Evolutionary conservation across 2,797 vertebrate species (phyloP).

Genomic region (Petrocephalus sullivani): DNA sequence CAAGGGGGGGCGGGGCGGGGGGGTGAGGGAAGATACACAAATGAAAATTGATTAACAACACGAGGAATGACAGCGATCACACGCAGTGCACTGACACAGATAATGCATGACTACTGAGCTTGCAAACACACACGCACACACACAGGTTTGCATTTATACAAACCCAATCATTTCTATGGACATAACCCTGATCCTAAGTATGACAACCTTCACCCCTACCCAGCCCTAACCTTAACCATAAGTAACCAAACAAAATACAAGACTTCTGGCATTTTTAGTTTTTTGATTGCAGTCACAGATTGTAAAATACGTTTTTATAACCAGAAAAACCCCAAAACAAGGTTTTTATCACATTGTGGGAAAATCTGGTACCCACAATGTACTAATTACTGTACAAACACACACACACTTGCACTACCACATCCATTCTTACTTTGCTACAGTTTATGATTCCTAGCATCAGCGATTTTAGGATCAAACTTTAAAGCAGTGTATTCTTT

Average conservation of each 20-base stretch:
- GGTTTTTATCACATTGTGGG: neutral
- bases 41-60: conserved; percentile 26
- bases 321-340: neutral
- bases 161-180: neutral
- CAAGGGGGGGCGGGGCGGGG: neutral
- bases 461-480: neutral
- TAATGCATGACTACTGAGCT: neutral
- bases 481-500: neutral
- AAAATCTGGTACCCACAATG: neutral
- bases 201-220: neutral
- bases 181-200: neutral
- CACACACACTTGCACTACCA: neutral
- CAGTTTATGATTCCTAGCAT: neutral
- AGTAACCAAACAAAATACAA: no score
- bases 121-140: neutral
- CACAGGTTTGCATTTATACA: neutral
- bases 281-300: neutral
- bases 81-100: neutral
- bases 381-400: neutral
- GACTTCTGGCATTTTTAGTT: neutral
- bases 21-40: conserved; percentile 11
- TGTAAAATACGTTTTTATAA: neutral
- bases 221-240: neutral
- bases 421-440: neutral
- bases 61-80: neutral